A percentile compares a stretch with the other conserved stretches of the same genome.
Conservation (phyloP, 2,888 invertebrate species). For the Chydorus sphaericus region DNA sequence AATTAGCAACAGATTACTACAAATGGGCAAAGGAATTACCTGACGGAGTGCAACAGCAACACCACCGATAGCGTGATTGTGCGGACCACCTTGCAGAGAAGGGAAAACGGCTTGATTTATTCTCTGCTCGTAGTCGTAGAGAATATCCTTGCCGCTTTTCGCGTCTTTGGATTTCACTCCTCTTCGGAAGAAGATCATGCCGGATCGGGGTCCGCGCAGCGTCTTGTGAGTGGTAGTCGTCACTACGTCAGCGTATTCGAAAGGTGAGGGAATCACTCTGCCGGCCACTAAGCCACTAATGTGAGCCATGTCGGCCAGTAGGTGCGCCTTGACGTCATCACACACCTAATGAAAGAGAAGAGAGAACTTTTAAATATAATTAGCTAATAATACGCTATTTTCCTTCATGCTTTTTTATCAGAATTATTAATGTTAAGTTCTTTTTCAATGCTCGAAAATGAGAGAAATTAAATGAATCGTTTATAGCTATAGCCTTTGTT, state of each 20-base stretch:
- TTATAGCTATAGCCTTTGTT: too few species aligned
- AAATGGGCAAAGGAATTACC: constrained; percentile 24
- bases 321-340: constrained; percentile 63
- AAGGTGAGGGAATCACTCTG: constrained; percentile 74
- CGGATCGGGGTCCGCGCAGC: constrained; percentile 62
- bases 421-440: not conserved
- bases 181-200: constrained; percentile 82
- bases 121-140: constrained; percentile 75
- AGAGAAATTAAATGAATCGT: not conserved
- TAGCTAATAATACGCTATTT: not conserved
- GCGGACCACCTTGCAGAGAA: constrained; percentile 92
- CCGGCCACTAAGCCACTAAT: constrained; percentile 84
- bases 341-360: too few species aligned
- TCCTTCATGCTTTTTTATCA: not conserved
- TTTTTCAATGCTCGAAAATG: not conserved
- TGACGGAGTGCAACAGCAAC: constrained; percentile 91
- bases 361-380: not conserved
- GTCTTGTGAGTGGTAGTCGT: constrained; percentile 93
- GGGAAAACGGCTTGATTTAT: constrained; percentile 88
- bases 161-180: constrained; percentile 57
- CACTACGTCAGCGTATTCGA: constrained; percentile 80
- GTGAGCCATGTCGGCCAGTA: constrained; percentile 94
- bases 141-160: constrained; percentile 66
- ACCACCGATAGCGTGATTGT: constrained; percentile 90
- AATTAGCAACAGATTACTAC: not conserved